Conservation (phyloP, 2,797 vertebrate species). For the Bucorvus abyssinicus region DNA sequence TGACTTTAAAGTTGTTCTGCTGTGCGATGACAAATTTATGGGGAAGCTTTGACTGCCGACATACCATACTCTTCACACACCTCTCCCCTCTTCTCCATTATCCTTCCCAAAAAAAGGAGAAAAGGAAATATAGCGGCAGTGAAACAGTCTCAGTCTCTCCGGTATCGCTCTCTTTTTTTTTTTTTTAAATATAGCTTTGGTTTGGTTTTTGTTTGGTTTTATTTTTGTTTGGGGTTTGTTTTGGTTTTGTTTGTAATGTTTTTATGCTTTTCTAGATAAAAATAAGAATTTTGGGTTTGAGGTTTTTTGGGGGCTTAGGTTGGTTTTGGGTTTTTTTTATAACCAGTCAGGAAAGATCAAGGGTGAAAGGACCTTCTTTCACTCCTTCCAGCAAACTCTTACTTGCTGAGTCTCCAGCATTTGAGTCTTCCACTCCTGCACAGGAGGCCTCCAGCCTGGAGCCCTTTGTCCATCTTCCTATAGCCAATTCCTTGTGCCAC, state of each 20-base stretch:
- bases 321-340: neutral
- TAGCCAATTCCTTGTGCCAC: neutral
- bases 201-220: neutral
- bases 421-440: neutral
- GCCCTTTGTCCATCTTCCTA: neutral
- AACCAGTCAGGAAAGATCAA: neutral
- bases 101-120: neutral
- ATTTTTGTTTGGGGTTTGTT: neutral
- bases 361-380: neutral
- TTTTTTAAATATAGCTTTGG: neutral
- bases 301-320: rapidly evolving
- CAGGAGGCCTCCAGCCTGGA: neutral
- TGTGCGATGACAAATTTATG: neutral
- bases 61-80: neutral
- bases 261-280: neutral
- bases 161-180: rapidly evolving
- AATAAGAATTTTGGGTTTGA: neutral
- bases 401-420: neutral
- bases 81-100: neutral
- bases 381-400: neutral
- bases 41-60: neutral
- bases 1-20: neutral
- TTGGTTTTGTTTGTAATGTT: no score
- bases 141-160: neutral
- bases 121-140: neutral